phyloP scores from a whole-genome alignment of 2,113 vertebrate genomes.

The Fregata magnificens region DNA sequence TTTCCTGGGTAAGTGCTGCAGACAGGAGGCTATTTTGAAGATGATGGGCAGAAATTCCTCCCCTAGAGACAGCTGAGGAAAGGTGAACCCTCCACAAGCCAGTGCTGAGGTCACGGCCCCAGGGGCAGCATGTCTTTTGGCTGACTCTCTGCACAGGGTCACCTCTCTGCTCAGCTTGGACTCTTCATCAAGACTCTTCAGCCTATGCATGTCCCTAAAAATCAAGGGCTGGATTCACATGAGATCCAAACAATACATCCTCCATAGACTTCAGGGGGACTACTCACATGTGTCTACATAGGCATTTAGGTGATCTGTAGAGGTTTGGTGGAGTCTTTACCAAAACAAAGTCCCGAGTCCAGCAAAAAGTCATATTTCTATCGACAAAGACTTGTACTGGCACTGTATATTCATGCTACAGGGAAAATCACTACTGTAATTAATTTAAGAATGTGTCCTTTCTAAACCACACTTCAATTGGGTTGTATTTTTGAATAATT shows the following conservation, averaged over 20 bases:
- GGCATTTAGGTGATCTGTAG: neutral
- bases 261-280: neutral
- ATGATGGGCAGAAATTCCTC: neutral
- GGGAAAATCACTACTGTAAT: slow-evolving; percentile 55
- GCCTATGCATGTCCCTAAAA: neutral
- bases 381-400: neutral
- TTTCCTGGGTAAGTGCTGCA: neutral
- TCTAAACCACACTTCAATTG: slow-evolving; percentile 54
- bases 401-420: neutral
- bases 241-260: neutral
- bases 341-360: neutral
- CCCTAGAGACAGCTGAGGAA: neutral
- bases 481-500: slow-evolving; percentile 72
- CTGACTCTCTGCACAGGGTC: neutral
- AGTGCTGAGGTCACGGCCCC: neutral
- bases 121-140: fast-evolving
- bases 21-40: neutral
- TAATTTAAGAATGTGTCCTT: slow-evolving; percentile 65
- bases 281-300: neutral
- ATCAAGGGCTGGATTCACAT: neutral
- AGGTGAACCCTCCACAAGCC: neutral
- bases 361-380: neutral
- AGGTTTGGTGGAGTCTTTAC: neutral
- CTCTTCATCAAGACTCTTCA: neutral
- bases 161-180: neutral